phyloP scores from a whole-genome alignment of 2,888 invertebrate species.

The Drosophila robusta region DNA sequence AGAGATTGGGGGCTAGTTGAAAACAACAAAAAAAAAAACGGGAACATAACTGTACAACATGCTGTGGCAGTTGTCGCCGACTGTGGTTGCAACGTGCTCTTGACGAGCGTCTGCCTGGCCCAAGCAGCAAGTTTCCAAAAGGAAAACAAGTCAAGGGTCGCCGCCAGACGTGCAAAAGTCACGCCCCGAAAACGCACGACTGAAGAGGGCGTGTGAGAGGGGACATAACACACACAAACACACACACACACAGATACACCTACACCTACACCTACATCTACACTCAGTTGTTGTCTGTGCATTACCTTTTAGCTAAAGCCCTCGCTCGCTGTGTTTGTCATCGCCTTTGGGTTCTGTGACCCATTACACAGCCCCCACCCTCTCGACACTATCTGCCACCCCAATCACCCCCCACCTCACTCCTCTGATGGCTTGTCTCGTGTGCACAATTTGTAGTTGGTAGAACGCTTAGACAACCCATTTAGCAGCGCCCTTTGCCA shows the following conservation, averaged over 20 bases:
- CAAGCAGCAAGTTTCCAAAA: conserved; percentile 40
- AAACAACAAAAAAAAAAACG: neutral
- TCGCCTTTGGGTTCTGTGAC: conserved; percentile 41
- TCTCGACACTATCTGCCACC: neutral
- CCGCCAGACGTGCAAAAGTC: conserved; percentile 71
- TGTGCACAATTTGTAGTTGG: conserved; percentile 51
- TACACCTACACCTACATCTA: conserved; percentile 2
- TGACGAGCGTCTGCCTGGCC: conserved; percentile 58
- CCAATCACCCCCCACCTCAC: neutral
- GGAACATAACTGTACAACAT: conserved; percentile 16
- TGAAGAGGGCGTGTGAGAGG: neutral
- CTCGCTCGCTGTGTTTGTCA: conserved; percentile 33
- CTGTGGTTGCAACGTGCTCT: conserved; percentile 64
- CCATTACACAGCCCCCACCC: conserved; percentile 9
- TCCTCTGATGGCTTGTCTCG: conserved; percentile 26
- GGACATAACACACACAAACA: conserved; percentile 1
- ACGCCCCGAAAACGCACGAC: conserved; percentile 42
- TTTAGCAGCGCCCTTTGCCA: conserved; percentile 43
- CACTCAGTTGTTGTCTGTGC: conserved; percentile 20
- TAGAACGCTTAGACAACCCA: conserved; percentile 52
- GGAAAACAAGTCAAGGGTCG: conserved; percentile 73
- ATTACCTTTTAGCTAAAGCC: conserved; percentile 22
- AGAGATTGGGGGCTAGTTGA: conserved; percentile 1
- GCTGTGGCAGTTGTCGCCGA: conserved; percentile 49
- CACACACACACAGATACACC: conserved; percentile 11